Conservation (phyloP, 1,140 invertebrate species). For the Chionoecetes opilio region DNA sequence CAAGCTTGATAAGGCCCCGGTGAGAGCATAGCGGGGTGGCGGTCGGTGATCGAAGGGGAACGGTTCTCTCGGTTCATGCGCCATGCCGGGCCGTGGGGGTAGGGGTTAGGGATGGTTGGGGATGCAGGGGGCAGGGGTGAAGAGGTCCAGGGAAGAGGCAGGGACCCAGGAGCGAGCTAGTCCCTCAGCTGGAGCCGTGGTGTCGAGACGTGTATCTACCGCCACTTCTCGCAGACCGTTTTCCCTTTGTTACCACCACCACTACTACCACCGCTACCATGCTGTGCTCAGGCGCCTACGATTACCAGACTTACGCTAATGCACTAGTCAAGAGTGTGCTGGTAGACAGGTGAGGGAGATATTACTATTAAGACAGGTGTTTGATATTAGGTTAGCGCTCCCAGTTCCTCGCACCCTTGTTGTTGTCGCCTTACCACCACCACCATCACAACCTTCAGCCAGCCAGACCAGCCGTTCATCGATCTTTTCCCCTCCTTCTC, state of each 20-base stretch:
- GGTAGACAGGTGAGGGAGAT: slow-evolving; percentile 56
- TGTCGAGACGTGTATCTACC: not conserved
- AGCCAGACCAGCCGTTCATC: slow-evolving; percentile 9
- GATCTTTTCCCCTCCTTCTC: not conserved
- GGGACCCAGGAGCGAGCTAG: slow-evolving; percentile 40
- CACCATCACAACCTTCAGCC: not conserved
- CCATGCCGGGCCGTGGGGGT: slow-evolving; percentile 53
- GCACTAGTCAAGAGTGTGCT: slow-evolving; percentile 64
- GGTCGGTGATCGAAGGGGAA: slow-evolving; percentile 2
- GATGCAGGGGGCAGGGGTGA: not conserved
- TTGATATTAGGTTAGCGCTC: no score
- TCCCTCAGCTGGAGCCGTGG: not conserved
- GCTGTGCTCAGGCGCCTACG: slow-evolving; percentile 63
- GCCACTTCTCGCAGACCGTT: not conserved
- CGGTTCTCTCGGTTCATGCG: slow-evolving; percentile 64
- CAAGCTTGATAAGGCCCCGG: slow-evolving; percentile 41
- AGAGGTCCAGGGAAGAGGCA: not conserved
- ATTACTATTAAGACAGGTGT: not conserved
- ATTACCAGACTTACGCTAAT: slow-evolving; percentile 70
- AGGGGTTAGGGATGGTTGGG: not conserved
- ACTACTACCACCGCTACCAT: not conserved
- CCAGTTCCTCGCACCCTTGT: no score
- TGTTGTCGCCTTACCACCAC: no score
- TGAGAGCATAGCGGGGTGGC: slow-evolving; percentile 3
- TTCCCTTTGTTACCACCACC: not conserved